Evolutionary conservation across 2,888 invertebrate genomes (phyloP), one percentile per base, ranked within the genome.

Genomic region (Aplocera efformata): DNA sequence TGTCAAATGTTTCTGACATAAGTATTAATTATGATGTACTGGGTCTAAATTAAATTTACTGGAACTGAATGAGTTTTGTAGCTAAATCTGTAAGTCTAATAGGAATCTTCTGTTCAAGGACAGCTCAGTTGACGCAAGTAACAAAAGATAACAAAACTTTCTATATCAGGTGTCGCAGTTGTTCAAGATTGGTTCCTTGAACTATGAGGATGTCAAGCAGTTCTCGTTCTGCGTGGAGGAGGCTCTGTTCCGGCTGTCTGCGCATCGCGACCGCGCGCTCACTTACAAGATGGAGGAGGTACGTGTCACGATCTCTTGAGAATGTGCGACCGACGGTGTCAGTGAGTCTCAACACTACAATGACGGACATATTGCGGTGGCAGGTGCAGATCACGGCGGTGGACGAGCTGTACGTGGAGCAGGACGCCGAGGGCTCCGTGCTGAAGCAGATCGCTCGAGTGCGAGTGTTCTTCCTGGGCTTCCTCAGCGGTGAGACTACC

Each of bases 231-330:
- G 94, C 60, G 91, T 99, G 43, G 99, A 99, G 79, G 98, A 99
- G 82, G 93, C 97, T 6, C 89, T 99, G 53, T 98, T 98, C 79
- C 91, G 92, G 35, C 88, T 98, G 58, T 83, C 92, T 4, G 96
- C 96, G 20, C 94, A 96, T 69, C 90, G 97, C 35, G 97, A 97
- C 74, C 91, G 96, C 40, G 96, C 97, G 0, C 90, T 97, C 37
- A 94, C 92, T 49, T 98, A 98, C 81, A 98, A 98, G 83, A 96
- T 97, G 91, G 98, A 98, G 72, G 98, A 98, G 84, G 86, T 85
- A 53, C 7, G 22, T 31, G 13, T 28, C 7, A 23, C 0, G 27
- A 17, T 3, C n/a, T 20, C 8, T 3, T n/a, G n/a, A n/a, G n/a
- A n/a, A n/a, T n/a, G n/a, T n/a, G n/a, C n/a, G n/a, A n/a, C n/a